Percentiles rank a stretch among this genome's conserved stretches.
These are phyloP conservation scores for Saxidomus purpurata DNA, from an alignment of 1,140 invertebrate genomes.

Conservation along the genomic window DNA sequence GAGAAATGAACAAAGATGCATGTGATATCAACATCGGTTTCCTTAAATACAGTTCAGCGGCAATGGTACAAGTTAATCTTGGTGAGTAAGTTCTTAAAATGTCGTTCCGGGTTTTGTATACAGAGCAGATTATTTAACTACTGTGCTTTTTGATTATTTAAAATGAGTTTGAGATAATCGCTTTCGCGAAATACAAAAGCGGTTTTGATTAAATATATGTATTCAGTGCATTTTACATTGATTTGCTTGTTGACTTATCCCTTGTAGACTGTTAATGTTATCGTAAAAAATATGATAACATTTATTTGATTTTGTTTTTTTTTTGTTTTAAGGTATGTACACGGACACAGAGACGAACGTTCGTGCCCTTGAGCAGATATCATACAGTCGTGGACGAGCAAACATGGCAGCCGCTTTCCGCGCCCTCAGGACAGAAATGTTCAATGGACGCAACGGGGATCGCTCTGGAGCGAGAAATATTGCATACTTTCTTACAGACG, in stretches of 20 bases:
- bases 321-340: slow-evolving; percentile 31
- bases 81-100: slow-evolving; percentile 16
- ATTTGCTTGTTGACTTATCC: too few relatives aligned
- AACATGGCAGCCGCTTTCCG: slow-evolving; percentile 82
- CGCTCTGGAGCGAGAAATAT: slow-evolving; percentile 78
- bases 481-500: slow-evolving; percentile 81
- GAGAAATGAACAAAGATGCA: slow-evolving; percentile 78
- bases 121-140: too few relatives aligned
- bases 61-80: slow-evolving; percentile 81
- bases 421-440: slow-evolving; percentile 76
- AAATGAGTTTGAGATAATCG: neutral
- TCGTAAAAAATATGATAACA: too few relatives aligned
- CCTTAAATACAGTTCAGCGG: slow-evolving; percentile 82
- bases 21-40: slow-evolving; percentile 81
- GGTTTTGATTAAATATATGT: too few relatives aligned
- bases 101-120: neutral
- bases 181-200: neutral
- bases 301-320: too few relatives aligned
- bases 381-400: slow-evolving; percentile 78
- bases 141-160: neutral
- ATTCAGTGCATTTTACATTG: too few relatives aligned
- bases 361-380: slow-evolving; percentile 71
- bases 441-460: slow-evolving; percentile 76
- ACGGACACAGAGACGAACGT: slow-evolving; percentile 71
- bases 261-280: too few relatives aligned